Evolutionary conservation across 1,140 invertebrate genomes (phyloP).

Genomic region (Drosophila eugracilis): DNA sequence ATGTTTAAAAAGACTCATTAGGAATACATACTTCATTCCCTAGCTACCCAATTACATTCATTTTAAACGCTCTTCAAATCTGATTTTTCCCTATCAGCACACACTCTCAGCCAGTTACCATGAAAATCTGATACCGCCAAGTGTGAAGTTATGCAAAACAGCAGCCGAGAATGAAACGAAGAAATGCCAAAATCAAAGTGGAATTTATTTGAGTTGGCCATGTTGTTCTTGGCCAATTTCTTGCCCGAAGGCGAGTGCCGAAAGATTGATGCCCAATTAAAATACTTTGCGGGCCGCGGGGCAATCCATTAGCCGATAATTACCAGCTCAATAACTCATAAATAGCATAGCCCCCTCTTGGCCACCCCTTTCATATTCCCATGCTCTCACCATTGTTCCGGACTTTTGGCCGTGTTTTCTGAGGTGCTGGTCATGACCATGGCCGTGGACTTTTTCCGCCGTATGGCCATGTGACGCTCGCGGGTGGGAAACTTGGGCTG

Average conservation of each 20-base stretch:
- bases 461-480: conserved; percentile 88
- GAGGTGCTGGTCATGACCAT: conserved; percentile 34
- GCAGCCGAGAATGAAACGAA: conserved; percentile 22
- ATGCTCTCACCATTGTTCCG: conserved; percentile 59
- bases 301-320: conserved; percentile 65
- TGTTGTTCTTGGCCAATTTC: conserved; percentile 6
- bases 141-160: conserved; percentile 67
- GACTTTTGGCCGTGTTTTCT: conserved; percentile 11
- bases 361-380: background rate
- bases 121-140: conserved; percentile 42
- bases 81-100: conserved; percentile 29
- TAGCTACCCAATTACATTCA: conserved; percentile 3
- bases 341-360: conserved; percentile 38
- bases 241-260: conserved; percentile 21
- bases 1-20: too few species aligned
- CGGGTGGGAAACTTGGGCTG: conserved; percentile 89
- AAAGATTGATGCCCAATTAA: conserved; percentile 77
- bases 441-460: conserved; percentile 85
- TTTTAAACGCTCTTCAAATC: conserved; percentile 21
- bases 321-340: conserved; percentile 69
- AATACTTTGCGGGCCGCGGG: conserved; percentile 54
- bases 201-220: conserved; percentile 41
- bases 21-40: background rate
- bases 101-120: conserved; percentile 19
- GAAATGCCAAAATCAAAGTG: conserved; percentile 43